Evolutionary conservation across 2,888 invertebrate genomes (phyloP).

Genomic region (Harpalus rufipes): DNA sequence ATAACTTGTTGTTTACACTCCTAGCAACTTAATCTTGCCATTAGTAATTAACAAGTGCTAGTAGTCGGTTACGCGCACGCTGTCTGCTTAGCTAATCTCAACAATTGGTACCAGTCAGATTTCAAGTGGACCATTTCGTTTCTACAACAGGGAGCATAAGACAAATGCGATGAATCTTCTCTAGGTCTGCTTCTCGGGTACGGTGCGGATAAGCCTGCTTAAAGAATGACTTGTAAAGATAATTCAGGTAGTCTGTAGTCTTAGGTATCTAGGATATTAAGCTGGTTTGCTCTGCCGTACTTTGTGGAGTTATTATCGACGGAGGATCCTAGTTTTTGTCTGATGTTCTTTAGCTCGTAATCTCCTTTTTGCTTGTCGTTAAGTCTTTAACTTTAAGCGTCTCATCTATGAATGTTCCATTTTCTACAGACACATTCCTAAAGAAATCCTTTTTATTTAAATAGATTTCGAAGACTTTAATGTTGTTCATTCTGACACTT

Average conservation of each 20-base stretch:
- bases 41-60: slow-evolving; percentile 65
- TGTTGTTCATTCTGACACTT: slow-evolving; percentile 42
- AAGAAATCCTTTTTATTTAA: slow-evolving; percentile 47
- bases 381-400: slow-evolving; percentile 43
- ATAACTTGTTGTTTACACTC: slow-evolving; percentile 55
- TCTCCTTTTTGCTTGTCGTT: slow-evolving; percentile 39
- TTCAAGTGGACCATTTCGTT: slow-evolving; percentile 5
- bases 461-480: slow-evolving; percentile 35
- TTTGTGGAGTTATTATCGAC: slow-evolving; percentile 45
- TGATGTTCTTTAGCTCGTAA: slow-evolving; percentile 43
- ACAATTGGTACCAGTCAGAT: slow-evolving; percentile 60
- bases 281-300: slow-evolving; percentile 32
- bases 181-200: background rate
- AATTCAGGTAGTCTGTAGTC: slow-evolving; percentile 59
- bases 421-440: slow-evolving; percentile 8
- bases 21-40: slow-evolving; percentile 56
- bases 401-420: slow-evolving; percentile 26
- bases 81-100: slow-evolving; percentile 65
- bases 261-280: slow-evolving; percentile 57
- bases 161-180: background rate
- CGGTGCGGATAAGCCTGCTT: slow-evolving; percentile 48
- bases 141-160: background rate
- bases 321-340: slow-evolving; percentile 31
- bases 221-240: slow-evolving; percentile 63
- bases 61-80: slow-evolving; percentile 54